Evolutionary conservation across 2,797 vertebrate species (phyloP), one percentile per base, ranked within the genome.

Genomic region (Sebastes diaconus): DNA sequence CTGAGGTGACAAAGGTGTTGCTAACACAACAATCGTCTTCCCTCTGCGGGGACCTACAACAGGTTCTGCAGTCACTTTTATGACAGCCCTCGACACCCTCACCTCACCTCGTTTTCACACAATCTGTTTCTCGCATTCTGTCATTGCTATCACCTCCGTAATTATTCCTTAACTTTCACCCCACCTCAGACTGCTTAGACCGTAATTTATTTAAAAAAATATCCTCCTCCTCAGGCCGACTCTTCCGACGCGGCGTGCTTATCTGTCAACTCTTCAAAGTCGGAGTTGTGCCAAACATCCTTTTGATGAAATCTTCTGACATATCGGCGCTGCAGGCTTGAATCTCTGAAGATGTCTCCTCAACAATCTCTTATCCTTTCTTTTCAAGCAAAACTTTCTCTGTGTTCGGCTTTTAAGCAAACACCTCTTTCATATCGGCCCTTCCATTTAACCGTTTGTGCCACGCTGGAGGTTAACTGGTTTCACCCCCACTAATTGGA

Each of bases 401-500:
- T 60, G 3, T 68, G 75, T 75, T 58, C 8, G 24, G 54, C 76
- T 81, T 81, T 85, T 58, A 66, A 72, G 80, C 69, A 73, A 82
- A 84, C 50, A 68, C 66, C 50, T 61, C 78, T 88, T 84, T 73
- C 66, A 67, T 70, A 27, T 70, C 14, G 34, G 59, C 55, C 71
- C 64, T 68, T 64, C 32, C 9, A 2, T 77, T 84, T 70, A 81
- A 71, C 75, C 24, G n/a, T 52, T 81, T 59, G 54, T 34, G 9
- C 27, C 52, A 42, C 4, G 57, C 88, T 86, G 87, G 94, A 94
- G 94, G 95, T 96, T 95, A 94, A 94, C 95, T 91, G 93, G 91
- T 96, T 95, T 95, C 92, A 92, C 89, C 90, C 63, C 63, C 90
- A 86, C 94, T 96, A 96, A 96, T 95, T 96, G 95, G 94, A 92